Evolutionary conservation across 2,888 invertebrate genomes (phyloP), one percentile per base, ranked within the genome.

Genomic region (Caradrina clavipalpis): DNA sequence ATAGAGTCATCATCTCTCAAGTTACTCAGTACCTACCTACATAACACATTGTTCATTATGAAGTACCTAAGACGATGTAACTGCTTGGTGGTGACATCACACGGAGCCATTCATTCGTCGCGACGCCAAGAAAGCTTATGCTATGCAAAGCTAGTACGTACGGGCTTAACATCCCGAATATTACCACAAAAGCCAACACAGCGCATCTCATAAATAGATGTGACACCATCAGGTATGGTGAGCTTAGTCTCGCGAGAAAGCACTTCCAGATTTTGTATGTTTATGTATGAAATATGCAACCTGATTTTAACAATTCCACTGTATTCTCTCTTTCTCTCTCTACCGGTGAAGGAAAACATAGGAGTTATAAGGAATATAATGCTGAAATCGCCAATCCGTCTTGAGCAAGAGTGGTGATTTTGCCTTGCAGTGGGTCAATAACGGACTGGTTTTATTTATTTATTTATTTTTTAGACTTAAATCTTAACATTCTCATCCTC

Each of bases 141-240:
- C 50, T 50, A 56, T 55, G 50, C 19, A 45, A 50, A 63, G 55
- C 31, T 31, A 21, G 7, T 64, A 70, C 3, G 10, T 42, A 42
- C 13, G 15, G 42, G 22, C 19, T 55, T 45, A 55, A 42, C 55
- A 64, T 42, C 49, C 31, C 49, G 13, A 39, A 64, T 13, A 64
- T 19, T 45, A 11, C 15, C 55, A 59, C 47, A 31, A 65, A 67
- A 72, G 58, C 22, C 22, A 67, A 58, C 72, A 39, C 55, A 68
- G 59, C 64, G 63, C 62, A 55, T 68, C 68, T 65, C 63, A 76
- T 70, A 67, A 73, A 76, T 66, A 68, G 66, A 82, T 73, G 68
- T 81, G 70, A 39, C 68, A 70, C 70, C 72, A 60, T 67, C 74
- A 60, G 55, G 72, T 74, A 73, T 65, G 71, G 61, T 55, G 73